These are phyloP conservation scores for Myzus persicae DNA, from an alignment of 1,140 invertebrate genomes.

Conservation along the genomic window DNA sequence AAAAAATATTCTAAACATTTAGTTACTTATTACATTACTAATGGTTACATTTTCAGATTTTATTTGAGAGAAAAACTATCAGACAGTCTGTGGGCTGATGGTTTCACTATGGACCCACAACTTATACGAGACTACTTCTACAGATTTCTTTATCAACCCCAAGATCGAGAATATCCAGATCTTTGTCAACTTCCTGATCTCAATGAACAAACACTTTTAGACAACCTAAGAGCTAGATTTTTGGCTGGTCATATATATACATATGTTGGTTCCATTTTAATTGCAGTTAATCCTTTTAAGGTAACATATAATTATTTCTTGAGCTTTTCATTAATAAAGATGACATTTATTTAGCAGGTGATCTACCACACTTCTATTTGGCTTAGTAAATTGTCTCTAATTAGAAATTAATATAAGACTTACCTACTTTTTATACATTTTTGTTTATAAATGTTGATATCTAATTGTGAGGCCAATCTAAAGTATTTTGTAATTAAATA, in stretches of 20 bases:
- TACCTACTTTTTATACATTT: background rate
- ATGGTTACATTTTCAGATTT: slow-evolving; percentile 70
- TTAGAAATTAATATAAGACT: background rate
- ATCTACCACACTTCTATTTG: background rate
- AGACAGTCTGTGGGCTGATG: slow-evolving; percentile 83
- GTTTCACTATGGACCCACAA: slow-evolving; percentile 87
- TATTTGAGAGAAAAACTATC: slow-evolving; percentile 84
- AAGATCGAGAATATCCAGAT: slow-evolving; percentile 91
- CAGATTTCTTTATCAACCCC: slow-evolving; percentile 88
- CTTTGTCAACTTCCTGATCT: slow-evolving; percentile 93
- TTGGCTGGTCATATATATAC: slow-evolving; percentile 93
- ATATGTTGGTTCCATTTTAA: slow-evolving; percentile 94
- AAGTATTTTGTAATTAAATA: background rate
- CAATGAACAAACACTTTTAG: slow-evolving; percentile 90
- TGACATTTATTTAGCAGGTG: background rate
- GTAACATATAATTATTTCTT: slow-evolving; percentile 58
- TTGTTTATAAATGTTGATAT: background rate
- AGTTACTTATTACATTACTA: background rate
- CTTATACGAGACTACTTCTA: slow-evolving; percentile 89
- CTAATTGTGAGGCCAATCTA: background rate
- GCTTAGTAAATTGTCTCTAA: background rate
- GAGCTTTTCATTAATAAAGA: background rate
- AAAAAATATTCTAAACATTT: slow-evolving; percentile 8
- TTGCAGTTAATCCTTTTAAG: slow-evolving; percentile 89
- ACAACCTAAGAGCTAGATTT: slow-evolving; percentile 90